Base-by-base conservation (phyloP, 2,113 vertebrate genomes). In the Epinephelus cyanopodus region DNA sequence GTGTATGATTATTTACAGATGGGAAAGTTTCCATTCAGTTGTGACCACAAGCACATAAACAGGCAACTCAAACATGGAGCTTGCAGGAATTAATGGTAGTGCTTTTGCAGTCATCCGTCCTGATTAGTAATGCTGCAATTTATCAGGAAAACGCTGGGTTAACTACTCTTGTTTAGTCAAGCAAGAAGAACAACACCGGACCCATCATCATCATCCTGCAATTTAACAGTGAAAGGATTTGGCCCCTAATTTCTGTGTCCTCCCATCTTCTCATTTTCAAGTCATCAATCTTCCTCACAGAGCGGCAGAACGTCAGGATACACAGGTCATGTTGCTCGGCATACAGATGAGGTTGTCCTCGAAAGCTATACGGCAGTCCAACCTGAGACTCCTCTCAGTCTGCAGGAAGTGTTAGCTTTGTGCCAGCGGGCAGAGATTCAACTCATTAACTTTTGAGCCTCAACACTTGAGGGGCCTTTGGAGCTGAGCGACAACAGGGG, bases 381-480 rank as follows among this genome's bases (percentile, higher is more conserved):
- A 69, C 66, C 69, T 61, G 62, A 75, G 58, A 68, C 65, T 23
- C 67, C 61, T 81, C 83, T 77, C 68, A 76, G 69, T 84, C 74
- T 84, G 73, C 79, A 85, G 87, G 61, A 82, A 84, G 70, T 45
- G 13, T 14, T 48, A 27, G 10, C 57, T 68, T 61, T 42, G 48
- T 57, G 67, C 79, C 79, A 68, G 25, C 33, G 58, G 54, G 71
- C 84, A 68, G 45, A 74, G 58, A 73, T 85, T 74, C 73, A 79
- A 77, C 73, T 84, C 86, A 90, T 89, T 89, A 86, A 88, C 61
- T 80, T 64, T 21, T n/a, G 75, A 85, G 66, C 61, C 57, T 81
- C 23, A 74, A 72, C 79, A 68, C 57, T 83, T 73, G 62, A 87
- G 39, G 70, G 68, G 56, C 21, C 50, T 80, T 73, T 42, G 67